Percentiles rank a stretch among this genome's conserved stretches.
These are phyloP conservation scores for Ia io DNA, from an alignment of 2,113 vertebrate genomes.

Conservation along the genomic window DNA sequence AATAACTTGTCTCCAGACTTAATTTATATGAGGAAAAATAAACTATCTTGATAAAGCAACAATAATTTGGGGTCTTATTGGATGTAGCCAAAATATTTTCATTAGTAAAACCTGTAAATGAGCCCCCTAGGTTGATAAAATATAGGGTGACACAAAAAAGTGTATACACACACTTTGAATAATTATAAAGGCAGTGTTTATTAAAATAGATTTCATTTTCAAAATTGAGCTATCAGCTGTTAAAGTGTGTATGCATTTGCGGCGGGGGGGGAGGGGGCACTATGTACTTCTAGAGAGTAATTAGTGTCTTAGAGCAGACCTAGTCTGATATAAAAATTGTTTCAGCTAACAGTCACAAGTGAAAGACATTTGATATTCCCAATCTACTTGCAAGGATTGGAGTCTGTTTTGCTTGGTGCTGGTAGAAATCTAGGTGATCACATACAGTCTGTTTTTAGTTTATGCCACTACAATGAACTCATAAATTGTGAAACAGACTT, in stretches of 20 bases:
- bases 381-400: neutral
- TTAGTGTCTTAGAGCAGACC: neutral
- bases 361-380: neutral
- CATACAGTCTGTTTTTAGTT: neutral
- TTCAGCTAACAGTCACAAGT: neutral
- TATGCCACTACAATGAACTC: neutral
- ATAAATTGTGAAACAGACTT: neutral
- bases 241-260: too few species aligned
- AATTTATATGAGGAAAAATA: conserved; percentile 5
- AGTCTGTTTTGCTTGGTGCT: neutral
- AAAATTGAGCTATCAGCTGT: too few species aligned
- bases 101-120: conserved; percentile 6
- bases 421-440: neutral
- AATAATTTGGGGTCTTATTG: neutral
- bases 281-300: neutral
- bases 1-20: conserved; percentile 19
- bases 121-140: neutral
- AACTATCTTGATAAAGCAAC: neutral
- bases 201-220: too few species aligned
- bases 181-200: too few species aligned
- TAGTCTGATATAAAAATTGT: neutral
- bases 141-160: neutral
- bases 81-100: neutral
- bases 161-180: too few species aligned
- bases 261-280: too few species aligned